Percentiles rank a stretch among this genome's conserved stretches.
Conservation (phyloP, 2,797 vertebrate species). For the Sparus aurata region DNA sequence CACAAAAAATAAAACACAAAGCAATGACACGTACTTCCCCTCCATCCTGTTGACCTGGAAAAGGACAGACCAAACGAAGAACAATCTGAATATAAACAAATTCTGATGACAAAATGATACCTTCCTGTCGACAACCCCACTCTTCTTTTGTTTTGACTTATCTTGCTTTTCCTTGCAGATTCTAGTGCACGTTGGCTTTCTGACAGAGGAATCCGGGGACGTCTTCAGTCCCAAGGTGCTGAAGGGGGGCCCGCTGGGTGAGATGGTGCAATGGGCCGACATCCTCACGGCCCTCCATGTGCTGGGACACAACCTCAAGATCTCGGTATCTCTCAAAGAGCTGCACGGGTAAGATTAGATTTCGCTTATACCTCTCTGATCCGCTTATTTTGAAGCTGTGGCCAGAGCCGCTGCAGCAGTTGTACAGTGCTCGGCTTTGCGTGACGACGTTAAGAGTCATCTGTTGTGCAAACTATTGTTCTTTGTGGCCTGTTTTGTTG, state of each 20-base stretch:
- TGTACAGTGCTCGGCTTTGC: background rate
- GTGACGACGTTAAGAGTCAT: background rate
- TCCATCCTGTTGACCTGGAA: too few species aligned
- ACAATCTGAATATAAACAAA: too few species aligned
- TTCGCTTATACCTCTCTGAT: conserved; percentile 39
- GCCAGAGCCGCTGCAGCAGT: background rate
- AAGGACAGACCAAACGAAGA: too few species aligned
- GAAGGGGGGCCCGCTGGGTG: conserved; percentile 96
- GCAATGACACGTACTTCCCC: too few species aligned
- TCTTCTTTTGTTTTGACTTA: background rate
- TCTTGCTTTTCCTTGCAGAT: conserved; percentile 88
- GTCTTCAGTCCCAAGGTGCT: conserved; percentile 97
- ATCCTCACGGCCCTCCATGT: conserved; percentile 94
- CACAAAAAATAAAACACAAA: too few species aligned
- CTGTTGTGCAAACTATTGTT: background rate
- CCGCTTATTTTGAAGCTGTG: background rate
- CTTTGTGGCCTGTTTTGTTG: background rate
- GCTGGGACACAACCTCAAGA: conserved; percentile 93
- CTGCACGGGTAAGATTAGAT: conserved; percentile 94
- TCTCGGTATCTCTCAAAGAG: conserved; percentile 92
- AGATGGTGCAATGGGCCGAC: conserved; percentile 99
- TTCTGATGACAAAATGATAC: too few species aligned
- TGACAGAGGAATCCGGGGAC: conserved; percentile 97
- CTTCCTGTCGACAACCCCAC: background rate
- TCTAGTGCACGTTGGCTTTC: conserved; percentile 95